These are phyloP conservation scores for Saccostrea cuccullata DNA, from an alignment of 1,140 invertebrate species.

Conservation along the genomic window DNA sequence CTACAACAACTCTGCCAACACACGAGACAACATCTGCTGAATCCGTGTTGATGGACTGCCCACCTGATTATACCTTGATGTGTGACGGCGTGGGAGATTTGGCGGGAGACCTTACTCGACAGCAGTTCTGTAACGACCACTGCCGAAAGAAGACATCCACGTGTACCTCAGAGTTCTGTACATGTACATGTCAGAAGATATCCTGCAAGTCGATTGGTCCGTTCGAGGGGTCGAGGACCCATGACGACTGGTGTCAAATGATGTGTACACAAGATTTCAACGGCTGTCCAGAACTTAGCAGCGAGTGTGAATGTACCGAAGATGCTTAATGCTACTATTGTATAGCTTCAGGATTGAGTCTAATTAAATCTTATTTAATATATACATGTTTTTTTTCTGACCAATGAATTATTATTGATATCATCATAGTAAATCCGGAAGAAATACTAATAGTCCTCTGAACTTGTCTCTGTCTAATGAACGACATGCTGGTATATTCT, in stretches of 20 bases:
- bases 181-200: slow-evolving; percentile 6
- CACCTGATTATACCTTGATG: not conserved
- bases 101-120: not conserved
- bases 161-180: not conserved
- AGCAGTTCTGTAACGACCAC: slow-evolving; percentile 10
- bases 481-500: not conserved
- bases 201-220: not conserved
- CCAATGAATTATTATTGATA: too few species aligned
- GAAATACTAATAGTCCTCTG: too few species aligned
- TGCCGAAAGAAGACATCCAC: not conserved
- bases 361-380: too few species aligned
- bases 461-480: too few species aligned
- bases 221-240: not conserved
- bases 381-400: too few species aligned
- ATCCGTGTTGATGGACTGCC: not conserved
- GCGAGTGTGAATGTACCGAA: not conserved
- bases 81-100: not conserved
- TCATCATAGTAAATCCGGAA: too few species aligned
- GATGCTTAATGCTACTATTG: not conserved
- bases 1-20: not conserved
- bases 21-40: not conserved
- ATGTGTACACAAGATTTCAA: not conserved
- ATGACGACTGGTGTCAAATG: slow-evolving; percentile 25
- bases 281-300: not conserved
- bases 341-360: too few species aligned